Evolutionary conservation across 2,888 invertebrate species (phyloP).

Genomic region (Pammene aurita): DNA sequence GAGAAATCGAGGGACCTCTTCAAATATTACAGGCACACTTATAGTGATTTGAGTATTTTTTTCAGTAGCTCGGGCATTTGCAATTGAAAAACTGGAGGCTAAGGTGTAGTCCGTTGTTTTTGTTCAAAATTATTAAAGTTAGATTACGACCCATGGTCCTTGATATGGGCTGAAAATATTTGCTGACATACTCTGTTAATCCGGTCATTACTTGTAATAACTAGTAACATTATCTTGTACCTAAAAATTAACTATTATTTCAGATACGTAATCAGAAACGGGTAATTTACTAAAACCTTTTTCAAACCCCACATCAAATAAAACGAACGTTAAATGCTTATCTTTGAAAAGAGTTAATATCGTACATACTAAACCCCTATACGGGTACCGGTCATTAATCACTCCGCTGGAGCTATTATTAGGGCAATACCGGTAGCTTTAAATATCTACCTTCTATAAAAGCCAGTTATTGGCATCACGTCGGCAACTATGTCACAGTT

Average conservation of each 20-base stretch:
- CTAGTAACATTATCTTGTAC: background rate
- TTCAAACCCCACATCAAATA: conserved; percentile 25
- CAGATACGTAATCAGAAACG: background rate
- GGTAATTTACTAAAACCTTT: conserved; percentile 14
- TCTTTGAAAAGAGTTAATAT: conserved; percentile 21
- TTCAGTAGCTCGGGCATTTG: too few relatives aligned
- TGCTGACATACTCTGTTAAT: too few relatives aligned
- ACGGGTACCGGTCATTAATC: conserved; percentile 18
- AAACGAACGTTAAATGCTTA: conserved; percentile 11
- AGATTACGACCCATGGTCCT: too few relatives aligned
- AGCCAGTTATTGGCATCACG: conserved; percentile 44
- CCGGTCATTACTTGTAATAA: background rate
- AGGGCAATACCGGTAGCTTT: conserved; percentile 49
- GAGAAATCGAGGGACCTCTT: too few relatives aligned
- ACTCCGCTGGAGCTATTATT: conserved; percentile 19
- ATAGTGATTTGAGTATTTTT: too few relatives aligned
- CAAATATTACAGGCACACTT: too few relatives aligned
- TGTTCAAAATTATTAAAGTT: too few relatives aligned
- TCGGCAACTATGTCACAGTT: conserved; percentile 26
- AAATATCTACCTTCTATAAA: conserved; percentile 55
- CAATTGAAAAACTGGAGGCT: too few relatives aligned
- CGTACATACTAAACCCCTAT: conserved; percentile 16
- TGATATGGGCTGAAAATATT: too few relatives aligned
- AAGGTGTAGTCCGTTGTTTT: too few relatives aligned
- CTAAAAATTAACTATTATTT: background rate